phyloP scores from a whole-genome alignment of 2,888 invertebrate genomes.

The Pharmacophagus antenor region DNA sequence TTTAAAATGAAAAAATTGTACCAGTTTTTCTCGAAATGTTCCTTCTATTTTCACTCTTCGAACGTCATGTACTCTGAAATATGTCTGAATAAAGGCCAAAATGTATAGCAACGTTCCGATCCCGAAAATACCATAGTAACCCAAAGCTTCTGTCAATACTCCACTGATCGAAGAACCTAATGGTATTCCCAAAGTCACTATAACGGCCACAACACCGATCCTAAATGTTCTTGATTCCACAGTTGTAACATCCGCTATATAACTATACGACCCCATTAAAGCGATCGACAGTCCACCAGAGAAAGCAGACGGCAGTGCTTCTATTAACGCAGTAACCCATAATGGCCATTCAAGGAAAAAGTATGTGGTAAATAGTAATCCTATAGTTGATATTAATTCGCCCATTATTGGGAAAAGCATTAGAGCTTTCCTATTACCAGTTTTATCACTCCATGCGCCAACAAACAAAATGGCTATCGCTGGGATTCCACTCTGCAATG shows the following conservation, averaged over 20 bases:
- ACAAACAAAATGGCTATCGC: constrained; percentile 79
- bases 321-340: constrained; percentile 76
- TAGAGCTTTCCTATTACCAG: constrained; percentile 78
- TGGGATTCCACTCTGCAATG: constrained; percentile 79
- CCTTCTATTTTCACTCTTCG: constrained; percentile 51
- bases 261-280: constrained; percentile 81
- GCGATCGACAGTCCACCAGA: constrained; percentile 81
- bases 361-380: constrained; percentile 76
- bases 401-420: constrained; percentile 80
- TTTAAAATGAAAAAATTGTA: constrained; percentile 58
- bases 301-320: constrained; percentile 78
- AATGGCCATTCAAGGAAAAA: constrained; percentile 80
- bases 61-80: constrained; percentile 60
- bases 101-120: constrained; percentile 54
- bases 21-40: constrained; percentile 45
- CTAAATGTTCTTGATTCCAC: constrained; percentile 81
- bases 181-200: constrained; percentile 74
- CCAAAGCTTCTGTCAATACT: constrained; percentile 64
- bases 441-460: constrained; percentile 83
- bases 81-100: constrained; percentile 60
- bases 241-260: constrained; percentile 81
- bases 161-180: constrained; percentile 77
- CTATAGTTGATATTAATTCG: constrained; percentile 73
- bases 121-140: constrained; percentile 70
- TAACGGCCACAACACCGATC: constrained; percentile 80